Conservation (phyloP, 2,888 invertebrate species). For the Steinernema carpocapsae region DNA sequence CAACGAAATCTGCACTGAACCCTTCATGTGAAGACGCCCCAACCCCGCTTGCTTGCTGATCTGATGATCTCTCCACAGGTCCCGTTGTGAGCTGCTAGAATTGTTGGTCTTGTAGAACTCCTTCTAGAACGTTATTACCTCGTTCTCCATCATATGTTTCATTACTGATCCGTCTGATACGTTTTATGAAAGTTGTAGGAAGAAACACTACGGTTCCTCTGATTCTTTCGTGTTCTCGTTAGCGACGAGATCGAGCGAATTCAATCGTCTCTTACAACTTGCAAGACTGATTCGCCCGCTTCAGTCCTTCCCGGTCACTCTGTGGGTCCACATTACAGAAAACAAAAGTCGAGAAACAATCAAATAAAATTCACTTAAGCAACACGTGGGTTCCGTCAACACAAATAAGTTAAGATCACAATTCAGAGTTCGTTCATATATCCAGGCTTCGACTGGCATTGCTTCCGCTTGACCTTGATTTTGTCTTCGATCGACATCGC, state of each 20-base stretch:
- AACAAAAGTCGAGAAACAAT: not conserved
- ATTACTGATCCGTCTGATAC: too few species aligned
- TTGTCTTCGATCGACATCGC: constrained; percentile 8
- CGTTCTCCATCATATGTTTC: too few species aligned
- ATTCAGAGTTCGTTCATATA: not conserved
- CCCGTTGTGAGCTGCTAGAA: too few species aligned
- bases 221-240: not conserved
- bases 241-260: not conserved
- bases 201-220: not conserved
- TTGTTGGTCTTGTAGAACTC: too few species aligned
- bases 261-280: not conserved
- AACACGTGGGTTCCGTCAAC: too few species aligned
- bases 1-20: constrained; percentile 82
- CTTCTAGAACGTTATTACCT: too few species aligned
- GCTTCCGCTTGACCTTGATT: constrained; percentile 9
- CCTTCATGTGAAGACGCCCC: constrained; percentile 73
- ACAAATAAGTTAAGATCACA: not conserved
- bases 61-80: too few species aligned
- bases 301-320: not conserved
- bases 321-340: too few species aligned
- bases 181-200: not conserved
- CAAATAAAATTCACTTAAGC: not conserved
- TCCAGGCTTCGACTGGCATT: not conserved
- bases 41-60: not conserved
- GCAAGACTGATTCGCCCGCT: not conserved